These are phyloP conservation scores for Oenanthe melanoleuca DNA, from an alignment of 2,113 vertebrate genomes.

Conservation along the genomic window DNA sequence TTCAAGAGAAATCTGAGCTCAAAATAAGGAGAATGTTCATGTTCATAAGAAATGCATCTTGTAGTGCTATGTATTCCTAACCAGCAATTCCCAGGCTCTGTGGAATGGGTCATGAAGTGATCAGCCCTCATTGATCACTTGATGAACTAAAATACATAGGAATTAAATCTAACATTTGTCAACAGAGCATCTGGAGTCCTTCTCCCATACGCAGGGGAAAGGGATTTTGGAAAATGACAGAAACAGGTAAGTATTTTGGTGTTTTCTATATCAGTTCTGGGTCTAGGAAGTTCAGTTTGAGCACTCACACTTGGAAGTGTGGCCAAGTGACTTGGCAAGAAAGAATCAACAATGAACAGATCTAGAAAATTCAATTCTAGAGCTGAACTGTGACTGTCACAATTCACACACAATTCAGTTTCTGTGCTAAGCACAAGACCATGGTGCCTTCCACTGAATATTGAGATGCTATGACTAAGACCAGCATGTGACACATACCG, in stretches of 20 bases:
- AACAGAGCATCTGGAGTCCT: not conserved
- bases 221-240: not conserved
- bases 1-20: not conserved
- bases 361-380: not conserved
- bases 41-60: not conserved
- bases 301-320: not conserved
- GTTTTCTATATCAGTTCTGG: not conserved
- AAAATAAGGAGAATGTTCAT: not conserved
- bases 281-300: not conserved
- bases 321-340: not conserved
- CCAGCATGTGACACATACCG: constrained; percentile 71
- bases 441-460: not conserved
- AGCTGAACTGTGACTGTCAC: not conserved
- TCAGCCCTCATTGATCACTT: not conserved
- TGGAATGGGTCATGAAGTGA: not conserved
- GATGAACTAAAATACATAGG: not conserved
- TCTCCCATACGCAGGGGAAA: not conserved
- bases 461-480: not conserved
- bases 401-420: not conserved
- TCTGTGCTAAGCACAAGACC: not conserved
- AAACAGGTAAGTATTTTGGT: not conserved
- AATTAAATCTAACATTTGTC: not conserved
- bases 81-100: not conserved
- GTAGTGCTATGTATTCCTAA: not conserved
- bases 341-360: not conserved